A percentile compares a stretch with the other conserved stretches of the same genome.
Conservation (phyloP, 2,888 invertebrate genomes). For the Lottia scabra region DNA sequence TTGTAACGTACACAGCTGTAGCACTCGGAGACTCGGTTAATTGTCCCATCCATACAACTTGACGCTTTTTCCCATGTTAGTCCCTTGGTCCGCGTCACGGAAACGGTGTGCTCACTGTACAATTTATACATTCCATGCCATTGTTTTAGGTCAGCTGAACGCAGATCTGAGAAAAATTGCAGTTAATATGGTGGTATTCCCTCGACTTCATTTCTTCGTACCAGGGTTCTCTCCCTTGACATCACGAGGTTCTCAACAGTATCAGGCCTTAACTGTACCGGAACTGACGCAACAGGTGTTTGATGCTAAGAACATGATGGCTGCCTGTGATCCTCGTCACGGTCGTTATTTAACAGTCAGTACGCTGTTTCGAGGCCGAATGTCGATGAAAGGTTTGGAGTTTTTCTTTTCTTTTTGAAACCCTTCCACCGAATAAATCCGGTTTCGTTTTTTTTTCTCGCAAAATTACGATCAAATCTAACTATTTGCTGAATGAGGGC, state of each 20-base stretch:
- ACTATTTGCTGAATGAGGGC: no score
- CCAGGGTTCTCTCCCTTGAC: background rate
- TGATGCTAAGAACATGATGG: constrained; percentile 2
- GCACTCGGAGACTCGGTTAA: no score
- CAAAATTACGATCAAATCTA: no score
- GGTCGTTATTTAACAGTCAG: background rate
- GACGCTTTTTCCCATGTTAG: no score
- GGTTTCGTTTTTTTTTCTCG: no score
- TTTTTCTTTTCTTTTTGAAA: no score
- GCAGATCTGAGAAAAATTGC: background rate
- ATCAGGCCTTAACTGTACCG: background rate
- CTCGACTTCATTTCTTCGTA: background rate
- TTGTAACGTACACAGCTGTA: no score
- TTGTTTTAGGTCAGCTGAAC: background rate
- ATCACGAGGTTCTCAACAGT: background rate
- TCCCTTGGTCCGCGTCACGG: no score
- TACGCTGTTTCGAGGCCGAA: background rate
- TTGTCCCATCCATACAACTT: no score
- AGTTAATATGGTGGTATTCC: background rate
- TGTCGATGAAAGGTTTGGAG: background rate
- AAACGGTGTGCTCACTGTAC: no score
- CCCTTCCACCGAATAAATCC: no score
- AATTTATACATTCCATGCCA: no score
- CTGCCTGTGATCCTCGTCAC: background rate
- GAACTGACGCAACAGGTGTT: background rate